A percentile compares a stretch with the other conserved stretches of the same genome.
These are phyloP conservation scores for Yponomeuta cagnagella DNA, from an alignment of 2,888 invertebrate genomes.

Conservation along the genomic window DNA sequence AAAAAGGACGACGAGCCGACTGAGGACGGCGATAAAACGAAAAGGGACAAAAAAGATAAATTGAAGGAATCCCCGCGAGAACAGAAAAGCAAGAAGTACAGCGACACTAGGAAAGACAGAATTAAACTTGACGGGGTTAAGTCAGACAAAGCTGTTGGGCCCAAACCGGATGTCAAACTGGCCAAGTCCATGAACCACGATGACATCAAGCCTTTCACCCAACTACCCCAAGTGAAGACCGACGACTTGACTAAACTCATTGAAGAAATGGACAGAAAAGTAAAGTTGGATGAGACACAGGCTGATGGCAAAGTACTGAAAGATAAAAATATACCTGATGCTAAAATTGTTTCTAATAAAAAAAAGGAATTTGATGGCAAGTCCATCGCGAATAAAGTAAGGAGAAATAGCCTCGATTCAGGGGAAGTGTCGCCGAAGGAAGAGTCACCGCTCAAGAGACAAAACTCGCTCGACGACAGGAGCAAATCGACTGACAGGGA, in stretches of 20 bases:
- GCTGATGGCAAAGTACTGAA: slow-evolving; percentile 27
- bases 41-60: slow-evolving; percentile 61
- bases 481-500: slow-evolving; percentile 73
- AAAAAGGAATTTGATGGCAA: slow-evolving; percentile 19
- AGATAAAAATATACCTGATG: slow-evolving; percentile 35
- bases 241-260: slow-evolving; percentile 66
- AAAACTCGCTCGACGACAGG: slow-evolving; percentile 76
- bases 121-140: slow-evolving; percentile 52
- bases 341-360: background rate
- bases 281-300: slow-evolving; percentile 45
- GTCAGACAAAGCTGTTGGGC: slow-evolving; percentile 43
- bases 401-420: slow-evolving; percentile 62
- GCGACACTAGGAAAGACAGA: slow-evolving; percentile 67
- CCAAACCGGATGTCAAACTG: slow-evolving; percentile 43
- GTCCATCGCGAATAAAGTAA: slow-evolving; percentile 23
- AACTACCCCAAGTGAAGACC: slow-evolving; percentile 68
- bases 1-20: slow-evolving; percentile 50
- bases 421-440: slow-evolving; percentile 44
- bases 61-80: slow-evolving; percentile 63
- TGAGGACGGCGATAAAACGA: slow-evolving; percentile 62
- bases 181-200: slow-evolving; percentile 53
- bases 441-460: slow-evolving; percentile 61
- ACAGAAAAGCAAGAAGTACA: slow-evolving; percentile 66
- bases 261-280: slow-evolving; percentile 61
- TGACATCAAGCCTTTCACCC: slow-evolving; percentile 70